Evolutionary conservation across 2,113 vertebrate genomes (phyloP).

Genomic region (Onychostoma macrolepis): DNA sequence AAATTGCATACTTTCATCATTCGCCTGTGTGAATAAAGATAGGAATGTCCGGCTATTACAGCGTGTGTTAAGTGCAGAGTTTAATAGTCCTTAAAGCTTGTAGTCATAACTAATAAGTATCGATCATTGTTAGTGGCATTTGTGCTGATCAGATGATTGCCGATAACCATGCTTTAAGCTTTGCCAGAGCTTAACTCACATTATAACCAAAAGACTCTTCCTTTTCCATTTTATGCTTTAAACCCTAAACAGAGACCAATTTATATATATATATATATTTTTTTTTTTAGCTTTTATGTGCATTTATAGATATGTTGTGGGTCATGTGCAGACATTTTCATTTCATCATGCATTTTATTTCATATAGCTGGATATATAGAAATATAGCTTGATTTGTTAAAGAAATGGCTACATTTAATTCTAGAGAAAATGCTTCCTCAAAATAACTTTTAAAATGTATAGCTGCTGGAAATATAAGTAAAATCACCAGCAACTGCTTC

Average conservation of each 20-base stretch:
- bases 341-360: neutral
- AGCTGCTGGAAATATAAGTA: constrained; percentile 38
- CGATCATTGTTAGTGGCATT: too few relatives aligned
- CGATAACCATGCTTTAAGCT: too few relatives aligned
- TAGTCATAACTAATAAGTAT: too few relatives aligned
- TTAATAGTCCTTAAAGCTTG: too few relatives aligned
- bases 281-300: neutral
- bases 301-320: neutral
- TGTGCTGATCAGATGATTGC: too few relatives aligned
- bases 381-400: neutral
- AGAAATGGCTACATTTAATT: neutral
- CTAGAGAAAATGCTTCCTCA: neutral
- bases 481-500: constrained; percentile 50
- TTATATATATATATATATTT: too few relatives aligned
- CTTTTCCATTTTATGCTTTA: neutral
- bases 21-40: too few relatives aligned
- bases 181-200: too few relatives aligned
- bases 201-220: neutral
- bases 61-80: too few relatives aligned
- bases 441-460: too few relatives aligned
- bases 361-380: neutral
- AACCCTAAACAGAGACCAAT: neutral
- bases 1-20: too few relatives aligned
- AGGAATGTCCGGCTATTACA: too few relatives aligned
- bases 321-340: neutral